Conservation (phyloP, 2,797 vertebrate species). For the Propithecus deckenii region DNA sequence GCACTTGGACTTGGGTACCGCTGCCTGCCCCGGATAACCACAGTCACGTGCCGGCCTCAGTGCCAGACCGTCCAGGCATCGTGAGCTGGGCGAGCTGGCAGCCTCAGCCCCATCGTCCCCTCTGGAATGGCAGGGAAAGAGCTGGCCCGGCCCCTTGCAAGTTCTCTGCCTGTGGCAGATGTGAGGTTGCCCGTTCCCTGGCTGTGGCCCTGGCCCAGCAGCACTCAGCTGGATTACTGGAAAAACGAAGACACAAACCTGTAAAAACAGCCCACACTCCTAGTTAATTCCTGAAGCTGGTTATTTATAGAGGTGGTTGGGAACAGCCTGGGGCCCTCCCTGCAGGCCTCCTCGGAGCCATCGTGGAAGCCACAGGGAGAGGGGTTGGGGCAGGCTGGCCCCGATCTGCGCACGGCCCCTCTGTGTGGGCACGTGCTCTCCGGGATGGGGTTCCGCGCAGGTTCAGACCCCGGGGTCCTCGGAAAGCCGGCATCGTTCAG, state of each 20-base stretch:
- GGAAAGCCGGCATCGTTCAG: neutral
- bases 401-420: accelerated
- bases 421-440: accelerated
- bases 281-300: neutral
- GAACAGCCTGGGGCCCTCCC: neutral
- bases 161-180: neutral
- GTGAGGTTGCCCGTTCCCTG: too few relatives aligned
- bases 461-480: neutral
- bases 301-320: neutral
- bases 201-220: neutral
- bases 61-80: neutral
- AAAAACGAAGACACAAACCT: neutral
- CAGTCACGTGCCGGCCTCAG: neutral
- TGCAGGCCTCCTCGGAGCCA: neutral
- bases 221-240: neutral
- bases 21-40: neutral
- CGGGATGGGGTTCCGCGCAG: accelerated
- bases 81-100: neutral
- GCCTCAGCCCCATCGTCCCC: accelerated
- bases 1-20: neutral
- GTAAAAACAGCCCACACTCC: neutral
- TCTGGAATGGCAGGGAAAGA: neutral
- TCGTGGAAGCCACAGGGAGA: neutral
- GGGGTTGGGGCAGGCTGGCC: neutral
- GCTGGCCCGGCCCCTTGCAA: neutral